Evolutionary conservation across 2,113 vertebrate genomes (phyloP).

Genomic region (Macaca nemestrina): DNA sequence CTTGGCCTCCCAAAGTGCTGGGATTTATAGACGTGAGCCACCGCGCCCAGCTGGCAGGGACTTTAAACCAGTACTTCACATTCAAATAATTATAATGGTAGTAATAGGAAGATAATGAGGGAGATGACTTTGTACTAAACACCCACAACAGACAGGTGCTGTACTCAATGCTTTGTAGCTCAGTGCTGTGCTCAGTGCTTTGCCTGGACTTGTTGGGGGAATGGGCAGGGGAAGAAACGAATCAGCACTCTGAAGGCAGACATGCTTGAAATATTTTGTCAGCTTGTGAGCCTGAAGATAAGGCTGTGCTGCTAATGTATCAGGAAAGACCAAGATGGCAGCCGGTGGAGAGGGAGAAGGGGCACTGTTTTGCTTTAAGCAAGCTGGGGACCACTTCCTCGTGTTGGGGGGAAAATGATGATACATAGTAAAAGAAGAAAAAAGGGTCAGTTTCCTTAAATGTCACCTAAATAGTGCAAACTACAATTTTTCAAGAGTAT

Average conservation of each 20-base stretch:
- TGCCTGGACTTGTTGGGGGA: background rate
- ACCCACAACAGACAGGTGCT: background rate
- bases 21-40: no score
- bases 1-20: no score
- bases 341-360: accelerated
- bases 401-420: background rate
- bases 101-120: background rate
- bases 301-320: background rate
- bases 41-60: background rate
- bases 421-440: background rate
- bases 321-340: background rate
- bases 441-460: background rate
- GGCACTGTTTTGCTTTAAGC: background rate
- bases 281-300: background rate
- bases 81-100: background rate
- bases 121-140: background rate
- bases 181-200: background rate
- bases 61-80: background rate
- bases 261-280: background rate
- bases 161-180: background rate
- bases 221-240: background rate
- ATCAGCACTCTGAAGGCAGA: background rate
- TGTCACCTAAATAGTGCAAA: background rate
- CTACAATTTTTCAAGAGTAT: background rate
- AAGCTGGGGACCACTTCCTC: background rate